phyloP scores from a whole-genome alignment of 1,140 invertebrate genomes.

The Cryptotermes secundus region DNA sequence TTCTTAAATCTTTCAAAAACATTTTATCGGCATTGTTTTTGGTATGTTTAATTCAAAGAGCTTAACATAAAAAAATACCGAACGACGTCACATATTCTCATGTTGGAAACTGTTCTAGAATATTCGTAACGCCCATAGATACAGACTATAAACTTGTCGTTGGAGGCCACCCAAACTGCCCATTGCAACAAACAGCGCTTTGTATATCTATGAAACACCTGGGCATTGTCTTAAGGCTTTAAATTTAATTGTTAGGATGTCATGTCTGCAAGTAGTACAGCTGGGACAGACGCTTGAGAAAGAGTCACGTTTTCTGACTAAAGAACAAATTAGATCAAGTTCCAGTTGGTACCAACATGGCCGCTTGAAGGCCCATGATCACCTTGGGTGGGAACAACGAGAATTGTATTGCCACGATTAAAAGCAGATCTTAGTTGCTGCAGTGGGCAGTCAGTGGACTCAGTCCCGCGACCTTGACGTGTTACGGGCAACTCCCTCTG shows the following conservation, averaged over 20 bases:
- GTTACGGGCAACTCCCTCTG: background rate
- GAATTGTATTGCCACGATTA: background rate
- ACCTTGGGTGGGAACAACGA: slow-evolving; percentile 8
- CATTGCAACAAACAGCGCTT: background rate
- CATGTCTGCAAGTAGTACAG: background rate
- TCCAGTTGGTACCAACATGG: background rate
- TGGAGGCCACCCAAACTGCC: background rate
- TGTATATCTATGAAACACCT: background rate
- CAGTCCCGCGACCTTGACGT: background rate
- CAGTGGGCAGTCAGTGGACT: background rate
- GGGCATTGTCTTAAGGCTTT: background rate
- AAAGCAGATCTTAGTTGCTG: background rate
- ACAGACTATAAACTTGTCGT: background rate
- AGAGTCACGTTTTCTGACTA: background rate
- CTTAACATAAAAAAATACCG: background rate
- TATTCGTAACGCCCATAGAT: background rate
- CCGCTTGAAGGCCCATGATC: background rate
- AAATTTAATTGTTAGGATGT: background rate
- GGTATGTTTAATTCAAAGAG: background rate
- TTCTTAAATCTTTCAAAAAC: background rate
- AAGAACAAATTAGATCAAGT: background rate
- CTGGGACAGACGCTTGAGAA: too few species aligned
- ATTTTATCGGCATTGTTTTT: background rate
- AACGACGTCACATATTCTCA: background rate
- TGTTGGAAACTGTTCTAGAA: background rate